Evolutionary conservation across 2,113 vertebrate genomes (phyloP).

Genomic region (Ochotona princeps): DNA sequence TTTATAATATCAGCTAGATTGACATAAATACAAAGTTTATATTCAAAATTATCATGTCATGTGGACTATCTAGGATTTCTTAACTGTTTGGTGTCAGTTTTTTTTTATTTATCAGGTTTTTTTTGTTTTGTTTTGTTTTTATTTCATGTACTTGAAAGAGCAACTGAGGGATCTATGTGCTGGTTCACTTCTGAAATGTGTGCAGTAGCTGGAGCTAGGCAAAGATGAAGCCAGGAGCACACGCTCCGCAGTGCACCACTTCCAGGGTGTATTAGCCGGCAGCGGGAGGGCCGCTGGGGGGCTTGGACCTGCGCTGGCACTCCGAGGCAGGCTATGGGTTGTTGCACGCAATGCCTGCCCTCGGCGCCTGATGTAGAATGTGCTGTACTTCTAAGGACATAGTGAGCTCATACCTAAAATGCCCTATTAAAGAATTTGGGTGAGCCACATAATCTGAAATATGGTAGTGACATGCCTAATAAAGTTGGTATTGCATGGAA

Average conservation of each 20-base stretch:
- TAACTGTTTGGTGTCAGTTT: conserved; percentile 31
- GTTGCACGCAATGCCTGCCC: too few species aligned
- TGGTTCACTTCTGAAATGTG: too few species aligned
- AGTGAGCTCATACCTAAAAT: conserved; percentile 39
- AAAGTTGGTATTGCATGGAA: conserved; percentile 31
- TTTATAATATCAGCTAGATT: conserved; percentile 35
- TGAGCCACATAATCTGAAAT: neutral
- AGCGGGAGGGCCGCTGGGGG: too few species aligned
- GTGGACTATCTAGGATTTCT: conserved; percentile 32
- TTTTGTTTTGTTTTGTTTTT: conserved; percentile 52
- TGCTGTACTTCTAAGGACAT: conserved; percentile 42
- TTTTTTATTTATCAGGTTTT: conserved; percentile 9
- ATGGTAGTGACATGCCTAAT: neutral
- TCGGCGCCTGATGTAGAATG: conserved; percentile 44
- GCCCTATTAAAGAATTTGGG: neutral
- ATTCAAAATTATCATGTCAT: conserved; percentile 39
- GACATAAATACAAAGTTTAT: conserved; percentile 26
- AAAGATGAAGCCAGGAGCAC: too few species aligned
- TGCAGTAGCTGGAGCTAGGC: too few species aligned
- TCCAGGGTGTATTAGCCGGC: too few species aligned
- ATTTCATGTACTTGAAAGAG: too few species aligned
- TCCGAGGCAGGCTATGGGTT: too few species aligned
- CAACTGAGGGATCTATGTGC: too few species aligned
- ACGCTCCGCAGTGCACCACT: too few species aligned
- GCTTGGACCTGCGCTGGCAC: too few species aligned